Evolutionary conservation across 2,113 vertebrate species (phyloP), one percentile per base, ranked within the genome.

Genomic region (Hyla sarda): DNA sequence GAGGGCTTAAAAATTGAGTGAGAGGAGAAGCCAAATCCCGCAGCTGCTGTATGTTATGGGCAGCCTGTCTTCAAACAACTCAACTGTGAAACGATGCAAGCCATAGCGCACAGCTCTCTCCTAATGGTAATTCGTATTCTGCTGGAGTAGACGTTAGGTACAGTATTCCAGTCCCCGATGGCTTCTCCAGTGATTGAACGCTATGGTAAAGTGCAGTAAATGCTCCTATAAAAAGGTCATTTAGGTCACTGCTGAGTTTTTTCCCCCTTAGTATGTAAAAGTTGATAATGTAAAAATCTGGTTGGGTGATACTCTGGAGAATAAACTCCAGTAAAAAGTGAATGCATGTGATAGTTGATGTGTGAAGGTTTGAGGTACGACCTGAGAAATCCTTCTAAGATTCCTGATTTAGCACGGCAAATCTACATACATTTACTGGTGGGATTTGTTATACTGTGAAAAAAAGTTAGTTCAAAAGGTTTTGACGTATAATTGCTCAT

Each of bases 31-130:
- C 82, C 84, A 82, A 88, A 84, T 67, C 72, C 71, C 87, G 65
- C 88, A 92, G 91, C 91, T 91, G 89, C 82, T 90, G 89, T 89
- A 72, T 83, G 82, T 90, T 90, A 88, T 83, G 90, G 89, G 79
- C 86, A 90, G 89, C 75, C 89, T 91, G 87, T 88, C 86, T 92
- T 90, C 88, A 89, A 88, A 88, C 89, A 89, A 88, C 89, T 90
- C 88, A 5, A 82, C 89, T 92, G 90, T 92, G 91, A 93, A 93
- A 93, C 84, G 89, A 90, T 91, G 89, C 88, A 88, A 90, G 85
- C 89, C 86, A 89, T 67, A 88, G 88, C 89, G 91, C 89, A 91
- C 92, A 25, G 0, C 14, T 88, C 88, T 79, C 88, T 86, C 88
- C 87, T 0, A 0, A 0, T 87, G 88, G 84, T 85, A 89, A 83